Conservation (phyloP, 2,113 vertebrate species). For the Phylloscopus trochilus region DNA sequence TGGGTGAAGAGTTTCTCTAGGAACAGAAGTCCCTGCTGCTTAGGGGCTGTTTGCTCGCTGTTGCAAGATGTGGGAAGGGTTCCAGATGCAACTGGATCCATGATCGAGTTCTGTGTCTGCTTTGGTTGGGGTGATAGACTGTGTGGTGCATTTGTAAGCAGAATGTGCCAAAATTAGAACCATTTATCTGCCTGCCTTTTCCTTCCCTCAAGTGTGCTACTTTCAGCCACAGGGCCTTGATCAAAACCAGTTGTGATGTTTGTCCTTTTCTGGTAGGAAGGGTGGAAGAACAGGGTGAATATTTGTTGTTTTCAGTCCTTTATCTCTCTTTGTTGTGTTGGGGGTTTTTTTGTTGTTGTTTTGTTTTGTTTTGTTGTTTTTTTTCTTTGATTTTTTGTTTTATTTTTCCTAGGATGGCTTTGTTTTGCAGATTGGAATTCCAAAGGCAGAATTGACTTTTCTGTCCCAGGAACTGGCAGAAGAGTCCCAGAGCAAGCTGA, state of each 20-base stretch:
- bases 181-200: background rate
- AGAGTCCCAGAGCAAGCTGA: background rate
- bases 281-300: background rate
- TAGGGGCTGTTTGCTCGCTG: background rate
- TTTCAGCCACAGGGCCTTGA: background rate
- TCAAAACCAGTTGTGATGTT: background rate
- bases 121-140: background rate
- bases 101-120: background rate
- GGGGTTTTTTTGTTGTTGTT: background rate
- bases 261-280: background rate
- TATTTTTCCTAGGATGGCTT: background rate
- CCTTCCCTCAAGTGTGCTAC: background rate
- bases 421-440: background rate
- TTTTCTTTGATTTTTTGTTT: too few relatives aligned
- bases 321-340: background rate
- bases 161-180: background rate
- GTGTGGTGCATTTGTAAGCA: background rate
- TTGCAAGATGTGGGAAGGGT: background rate
- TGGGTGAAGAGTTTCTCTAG: background rate
- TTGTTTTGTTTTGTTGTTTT: too few relatives aligned
- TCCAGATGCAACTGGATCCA: background rate
- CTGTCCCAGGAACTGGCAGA: background rate
- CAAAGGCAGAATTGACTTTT: background rate
- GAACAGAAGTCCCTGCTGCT: background rate
- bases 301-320: background rate